Conservation (phyloP, 1,140 invertebrate species). For the Lutraria rhynchaena region DNA sequence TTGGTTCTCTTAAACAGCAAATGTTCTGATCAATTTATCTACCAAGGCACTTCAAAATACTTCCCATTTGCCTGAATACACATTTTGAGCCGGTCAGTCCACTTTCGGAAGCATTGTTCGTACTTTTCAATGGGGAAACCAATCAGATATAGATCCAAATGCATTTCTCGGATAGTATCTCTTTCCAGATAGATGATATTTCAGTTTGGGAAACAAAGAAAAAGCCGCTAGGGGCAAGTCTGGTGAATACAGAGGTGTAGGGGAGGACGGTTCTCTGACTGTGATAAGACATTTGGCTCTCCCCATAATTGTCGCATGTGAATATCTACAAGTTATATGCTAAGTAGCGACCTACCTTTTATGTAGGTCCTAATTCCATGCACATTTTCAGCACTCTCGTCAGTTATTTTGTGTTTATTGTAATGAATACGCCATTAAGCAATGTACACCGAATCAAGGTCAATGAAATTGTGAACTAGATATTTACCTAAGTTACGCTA, state of each 20-base stretch:
- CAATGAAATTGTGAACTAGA: conserved; percentile 16
- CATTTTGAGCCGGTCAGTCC: conserved; percentile 15
- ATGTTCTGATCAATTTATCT: conserved; percentile 4
- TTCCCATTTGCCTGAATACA: conserved; percentile 14
- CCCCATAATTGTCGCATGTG: too few species aligned
- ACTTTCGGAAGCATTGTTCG: conserved; percentile 8
- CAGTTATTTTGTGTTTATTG: conserved; percentile 15
- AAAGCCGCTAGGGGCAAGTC: conserved; percentile 3
- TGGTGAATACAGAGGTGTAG: conserved; percentile 2
- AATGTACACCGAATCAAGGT: conserved; percentile 20
- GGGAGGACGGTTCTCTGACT: conserved; percentile 8
- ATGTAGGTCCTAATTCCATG: conserved; percentile 24
- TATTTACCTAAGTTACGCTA: conserved; percentile 8
- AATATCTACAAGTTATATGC: not conserved
- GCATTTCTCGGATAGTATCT: conserved; percentile 9
- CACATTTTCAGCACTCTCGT: conserved; percentile 4
- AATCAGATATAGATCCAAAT: conserved; percentile 26
- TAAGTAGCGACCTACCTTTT: too few species aligned
- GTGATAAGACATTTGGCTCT: conserved; percentile 12
- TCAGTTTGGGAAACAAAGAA: conserved; percentile 34
- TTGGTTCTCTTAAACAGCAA: not conserved
- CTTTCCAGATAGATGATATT: conserved; percentile 35
- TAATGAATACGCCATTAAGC: conserved; percentile 18
- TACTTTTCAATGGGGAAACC: not conserved
- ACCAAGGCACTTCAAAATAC: conserved; percentile 1